These are phyloP conservation scores for Cristatella mucedo DNA, from an alignment of 2,888 invertebrate species.

Conservation along the genomic window DNA sequence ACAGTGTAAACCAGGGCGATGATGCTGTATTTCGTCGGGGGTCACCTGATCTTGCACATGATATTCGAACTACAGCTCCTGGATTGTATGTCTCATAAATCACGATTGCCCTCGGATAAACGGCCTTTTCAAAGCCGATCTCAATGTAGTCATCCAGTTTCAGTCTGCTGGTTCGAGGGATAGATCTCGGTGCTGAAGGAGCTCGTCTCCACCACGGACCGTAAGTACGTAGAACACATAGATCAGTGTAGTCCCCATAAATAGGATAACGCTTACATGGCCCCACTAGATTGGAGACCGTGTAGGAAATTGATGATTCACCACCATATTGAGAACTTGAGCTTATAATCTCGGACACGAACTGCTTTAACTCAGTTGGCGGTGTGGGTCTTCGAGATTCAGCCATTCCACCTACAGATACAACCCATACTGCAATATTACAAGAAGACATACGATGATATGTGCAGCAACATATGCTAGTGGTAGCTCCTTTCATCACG, in stretches of 20 bases:
- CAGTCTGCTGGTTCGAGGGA: not conserved
- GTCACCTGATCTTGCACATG: too few species aligned
- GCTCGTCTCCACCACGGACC: constrained; percentile 31
- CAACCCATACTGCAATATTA: too few species aligned
- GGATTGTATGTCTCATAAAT: constrained; percentile 37
- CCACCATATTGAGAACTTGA: constrained; percentile 81
- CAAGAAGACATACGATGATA: too few species aligned
- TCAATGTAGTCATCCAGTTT: constrained; percentile 18
- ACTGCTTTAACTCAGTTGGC: constrained; percentile 29
- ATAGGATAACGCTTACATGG: constrained; percentile 61
- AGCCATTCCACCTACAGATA: too few species aligned
- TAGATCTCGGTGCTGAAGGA: constrained; percentile 21
- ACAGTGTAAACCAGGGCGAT: too few species aligned
- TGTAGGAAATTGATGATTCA: constrained; percentile 69
- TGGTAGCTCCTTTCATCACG: too few species aligned
- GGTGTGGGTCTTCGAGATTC: too few species aligned
- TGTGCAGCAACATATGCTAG: too few species aligned
- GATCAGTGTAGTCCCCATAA: constrained; percentile 69
- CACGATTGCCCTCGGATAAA: constrained; percentile 23
- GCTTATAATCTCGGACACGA: constrained; percentile 58
- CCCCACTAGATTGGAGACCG: constrained; percentile 68
- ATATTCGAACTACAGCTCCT: constrained; percentile 31
- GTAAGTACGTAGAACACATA: constrained; percentile 26
- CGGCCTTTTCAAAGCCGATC: constrained; percentile 20
- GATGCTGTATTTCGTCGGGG: too few species aligned